Percentiles rank a stretch among this genome's conserved stretches.
Evolutionary conservation across 2,113 vertebrate species (phyloP).

Genomic region (Bufo bufo): DNA sequence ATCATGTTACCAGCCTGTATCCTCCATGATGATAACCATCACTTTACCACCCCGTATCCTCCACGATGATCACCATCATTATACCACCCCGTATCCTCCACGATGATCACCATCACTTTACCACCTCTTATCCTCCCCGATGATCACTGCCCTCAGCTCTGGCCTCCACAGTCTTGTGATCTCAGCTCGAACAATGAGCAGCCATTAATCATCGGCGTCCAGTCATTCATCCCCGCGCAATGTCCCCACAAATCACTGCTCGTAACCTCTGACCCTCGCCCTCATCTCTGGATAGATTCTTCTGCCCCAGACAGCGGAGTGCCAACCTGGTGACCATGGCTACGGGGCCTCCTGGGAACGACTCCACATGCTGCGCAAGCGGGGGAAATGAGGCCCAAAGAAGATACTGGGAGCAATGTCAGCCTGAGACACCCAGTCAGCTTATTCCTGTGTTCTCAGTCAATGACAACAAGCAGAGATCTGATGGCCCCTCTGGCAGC

Average conservation of each 20-base stretch:
- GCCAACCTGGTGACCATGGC: not conserved
- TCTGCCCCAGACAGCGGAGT: not conserved
- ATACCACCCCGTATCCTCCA: not conserved
- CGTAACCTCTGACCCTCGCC: conserved; percentile 13
- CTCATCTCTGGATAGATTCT: not conserved
- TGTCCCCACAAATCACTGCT: not conserved
- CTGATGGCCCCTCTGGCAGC: too few species aligned
- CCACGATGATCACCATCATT: not conserved
- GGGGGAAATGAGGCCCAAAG: too few species aligned
- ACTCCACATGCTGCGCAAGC: too few species aligned
- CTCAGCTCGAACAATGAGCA: conserved; percentile 2
- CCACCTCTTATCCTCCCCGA: too few species aligned
- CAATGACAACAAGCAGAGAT: too few species aligned
- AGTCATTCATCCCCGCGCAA: not conserved
- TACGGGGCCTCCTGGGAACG: not conserved
- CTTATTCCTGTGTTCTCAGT: too few species aligned
- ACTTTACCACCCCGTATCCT: not conserved
- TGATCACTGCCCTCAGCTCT: not conserved
- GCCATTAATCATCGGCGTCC: conserved; percentile 23
- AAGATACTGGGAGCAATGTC: too few species aligned
- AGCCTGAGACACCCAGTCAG: too few species aligned
- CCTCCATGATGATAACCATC: too few species aligned
- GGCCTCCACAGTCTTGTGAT: not conserved
- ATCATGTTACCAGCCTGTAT: not conserved
- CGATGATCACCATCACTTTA: not conserved